Conservation (phyloP, 2,113 vertebrate species). For the Tor tambroides region DNA sequence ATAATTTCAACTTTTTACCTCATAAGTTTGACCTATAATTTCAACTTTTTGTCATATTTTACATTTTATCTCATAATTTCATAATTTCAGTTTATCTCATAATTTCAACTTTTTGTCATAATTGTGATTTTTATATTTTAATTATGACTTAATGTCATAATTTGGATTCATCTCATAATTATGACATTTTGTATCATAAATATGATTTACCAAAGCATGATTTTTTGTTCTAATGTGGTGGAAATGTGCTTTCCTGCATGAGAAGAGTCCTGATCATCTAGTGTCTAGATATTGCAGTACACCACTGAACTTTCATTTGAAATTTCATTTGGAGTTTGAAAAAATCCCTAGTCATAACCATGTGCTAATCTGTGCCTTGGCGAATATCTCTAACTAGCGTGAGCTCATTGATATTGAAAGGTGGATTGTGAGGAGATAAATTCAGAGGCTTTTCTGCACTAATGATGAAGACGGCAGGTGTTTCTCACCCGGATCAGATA, state of each 20-base stretch:
- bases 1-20: no score
- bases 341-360: neutral
- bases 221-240: neutral
- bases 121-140: no score
- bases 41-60: no score
- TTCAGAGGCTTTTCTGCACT: neutral
- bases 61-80: no score
- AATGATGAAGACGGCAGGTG: neutral
- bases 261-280: neutral
- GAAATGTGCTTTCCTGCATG: neutral
- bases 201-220: neutral
- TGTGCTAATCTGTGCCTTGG: neutral
- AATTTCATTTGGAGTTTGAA: neutral
- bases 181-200: neutral
- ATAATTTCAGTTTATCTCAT: no score
- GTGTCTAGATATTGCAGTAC: neutral
- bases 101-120: no score
- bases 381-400: neutral
- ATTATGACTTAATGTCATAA: no score
- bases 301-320: neutral
- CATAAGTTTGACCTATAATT: no score
- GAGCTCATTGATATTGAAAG: slow-evolving; percentile 4
- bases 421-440: neutral
- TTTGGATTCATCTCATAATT: neutral
- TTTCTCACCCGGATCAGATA: neutral